Evolutionary conservation across 2,113 vertebrate genomes (phyloP).

Genomic region (Phalacrocorax brasilianus): DNA sequence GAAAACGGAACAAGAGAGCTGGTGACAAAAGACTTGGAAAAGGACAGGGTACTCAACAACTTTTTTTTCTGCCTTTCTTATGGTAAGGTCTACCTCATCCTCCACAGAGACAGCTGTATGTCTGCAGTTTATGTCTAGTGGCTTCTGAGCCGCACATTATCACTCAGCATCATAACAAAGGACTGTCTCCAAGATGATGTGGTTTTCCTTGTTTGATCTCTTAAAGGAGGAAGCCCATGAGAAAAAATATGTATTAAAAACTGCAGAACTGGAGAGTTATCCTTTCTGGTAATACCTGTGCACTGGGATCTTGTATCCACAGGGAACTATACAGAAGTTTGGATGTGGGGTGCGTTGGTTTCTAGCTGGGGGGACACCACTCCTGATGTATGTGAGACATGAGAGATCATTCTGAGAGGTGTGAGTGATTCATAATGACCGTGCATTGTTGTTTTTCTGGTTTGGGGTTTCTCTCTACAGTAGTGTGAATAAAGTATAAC

Average conservation of each 20-base stretch:
- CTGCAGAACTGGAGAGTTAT: conserved; percentile 9
- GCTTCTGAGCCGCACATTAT: not conserved
- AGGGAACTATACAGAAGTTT: conserved; percentile 47
- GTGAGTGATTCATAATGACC: conserved; percentile 88
- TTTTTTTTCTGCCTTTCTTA: not conserved
- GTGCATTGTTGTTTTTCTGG: conserved; percentile 63
- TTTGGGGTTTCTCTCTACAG: conserved; percentile 75
- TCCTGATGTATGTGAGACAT: conserved; percentile 83
- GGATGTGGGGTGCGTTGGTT: conserved; percentile 45
- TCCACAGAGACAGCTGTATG: not conserved
- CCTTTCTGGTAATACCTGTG: not conserved
- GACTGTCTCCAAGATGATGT: not conserved
- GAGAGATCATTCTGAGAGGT: conserved; percentile 87
- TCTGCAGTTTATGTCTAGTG: not conserved
- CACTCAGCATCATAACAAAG: not conserved
- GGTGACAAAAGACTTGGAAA: not conserved
- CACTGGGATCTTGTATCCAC: not conserved
- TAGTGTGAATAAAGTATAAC: conserved; percentile 93
- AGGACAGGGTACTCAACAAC: not conserved
- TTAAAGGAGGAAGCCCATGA: not conserved
- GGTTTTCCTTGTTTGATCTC: not conserved
- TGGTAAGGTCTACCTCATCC: not conserved
- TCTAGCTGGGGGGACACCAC: conserved; percentile 72
- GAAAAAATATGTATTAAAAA: not conserved
- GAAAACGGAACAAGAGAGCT: not conserved